Conservation (phyloP, 1,140 invertebrate species). For the Drosophila prosaltans region DNA sequence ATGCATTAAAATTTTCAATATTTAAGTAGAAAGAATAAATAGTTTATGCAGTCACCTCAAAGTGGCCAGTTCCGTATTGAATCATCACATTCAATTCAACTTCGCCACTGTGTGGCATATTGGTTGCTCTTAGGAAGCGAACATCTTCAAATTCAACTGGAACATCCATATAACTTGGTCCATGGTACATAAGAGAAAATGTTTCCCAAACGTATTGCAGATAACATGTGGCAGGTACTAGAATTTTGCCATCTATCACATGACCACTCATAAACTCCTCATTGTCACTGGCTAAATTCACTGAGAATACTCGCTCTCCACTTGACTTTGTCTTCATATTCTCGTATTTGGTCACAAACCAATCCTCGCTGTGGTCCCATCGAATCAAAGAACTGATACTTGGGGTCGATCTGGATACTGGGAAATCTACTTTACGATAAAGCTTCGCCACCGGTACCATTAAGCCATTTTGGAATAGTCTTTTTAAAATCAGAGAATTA, state of each 20-base stretch:
- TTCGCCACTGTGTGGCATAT: constrained; percentile 88
- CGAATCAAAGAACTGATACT: constrained; percentile 90
- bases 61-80: constrained; percentile 91
- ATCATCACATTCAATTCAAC: constrained; percentile 92
- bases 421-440: constrained; percentile 88
- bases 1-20: constrained; percentile 27
- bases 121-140: constrained; percentile 92
- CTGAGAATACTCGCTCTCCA: constrained; percentile 86
- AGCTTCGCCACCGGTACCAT: constrained; percentile 84
- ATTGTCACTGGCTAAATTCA: constrained; percentile 87
- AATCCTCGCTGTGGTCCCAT: constrained; percentile 95
- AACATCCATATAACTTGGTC: constrained; percentile 88
- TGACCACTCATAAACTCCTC: constrained; percentile 92
- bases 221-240: constrained; percentile 96
- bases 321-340: constrained; percentile 79
- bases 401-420: constrained; percentile 91
- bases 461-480: constrained; percentile 74
- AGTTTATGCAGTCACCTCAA: constrained; percentile 85
- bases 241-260: constrained; percentile 93
- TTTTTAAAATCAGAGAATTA: constrained; percentile 7
- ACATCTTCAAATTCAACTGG: constrained; percentile 94
- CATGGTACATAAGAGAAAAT: constrained; percentile 89
- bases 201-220: constrained; percentile 94
- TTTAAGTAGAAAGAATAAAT: neutral
- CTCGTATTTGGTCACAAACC: constrained; percentile 84